Evolutionary conservation across 1,140 invertebrate genomes (phyloP), one percentile per base, ranked within the genome.

Genomic region (Cydia amplana): DNA sequence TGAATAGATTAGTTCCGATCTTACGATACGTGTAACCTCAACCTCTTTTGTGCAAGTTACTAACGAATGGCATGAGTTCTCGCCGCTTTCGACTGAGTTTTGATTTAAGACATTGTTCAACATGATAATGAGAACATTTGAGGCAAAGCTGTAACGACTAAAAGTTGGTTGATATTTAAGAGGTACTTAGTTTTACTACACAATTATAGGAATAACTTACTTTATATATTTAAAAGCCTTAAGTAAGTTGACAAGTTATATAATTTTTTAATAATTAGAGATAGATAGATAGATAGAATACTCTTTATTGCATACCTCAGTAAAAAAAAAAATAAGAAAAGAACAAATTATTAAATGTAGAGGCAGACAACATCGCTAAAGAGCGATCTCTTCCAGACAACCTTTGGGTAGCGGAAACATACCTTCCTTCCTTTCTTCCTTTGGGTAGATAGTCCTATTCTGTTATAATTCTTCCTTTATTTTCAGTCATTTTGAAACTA

Each of bases 21-120:
- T 60, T 60, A 51, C 2, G 49, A 7, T 6, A 60, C 55, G 55
- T n/a, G 12, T 23, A 23, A 23, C 18, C 55, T 23, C 55, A 60
- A 12, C n/a, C 55, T 60, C 55, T 60, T 43, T 60, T 60, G 55
- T 60, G 20, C 55, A 60, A 60, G 16, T 60, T 60, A 60, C 55
- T 60, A 60, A 60, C 55, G 18, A 60, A 60, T 60, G 55, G 55
- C 18, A 55, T 55, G 55, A 60, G 55, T 23, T 60, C 55, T 9
- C 20, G 55, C 55, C 55, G 55, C 55, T 60, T 20, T 23, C 20
- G 20, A 23, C 55, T 23, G 55, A 60, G 65, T 36, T 36, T n/a
- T 70, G 65, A 70, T 70, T 70, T 70, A 70, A 36, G 65, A 70
- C 28, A 70, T 36, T 36, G 65, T 36, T 70, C 28, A 70, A 70